Evolutionary conservation across 2,113 vertebrate genomes (phyloP).

Genomic region (Chascanopsetta lugubris): DNA sequence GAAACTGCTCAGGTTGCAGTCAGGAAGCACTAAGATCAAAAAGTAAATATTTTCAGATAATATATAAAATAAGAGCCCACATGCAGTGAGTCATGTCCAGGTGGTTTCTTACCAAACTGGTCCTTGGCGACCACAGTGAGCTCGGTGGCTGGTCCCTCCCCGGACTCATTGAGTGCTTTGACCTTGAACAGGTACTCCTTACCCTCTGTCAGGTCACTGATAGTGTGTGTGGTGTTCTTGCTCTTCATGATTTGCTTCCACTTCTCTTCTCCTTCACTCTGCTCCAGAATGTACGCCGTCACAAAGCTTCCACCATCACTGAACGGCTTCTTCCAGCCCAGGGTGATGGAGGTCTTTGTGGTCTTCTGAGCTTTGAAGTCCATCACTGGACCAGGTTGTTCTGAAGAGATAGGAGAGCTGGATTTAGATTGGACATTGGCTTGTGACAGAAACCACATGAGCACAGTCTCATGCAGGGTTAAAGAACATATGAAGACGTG

Average conservation of each 20-base stretch:
- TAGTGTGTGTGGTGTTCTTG: constrained; percentile 83
- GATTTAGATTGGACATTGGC: not conserved
- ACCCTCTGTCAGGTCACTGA: constrained; percentile 88
- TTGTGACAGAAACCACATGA: not conserved
- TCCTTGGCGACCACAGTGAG: constrained; percentile 89
- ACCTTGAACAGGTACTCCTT: constrained; percentile 93
- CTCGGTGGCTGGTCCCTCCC: constrained; percentile 91
- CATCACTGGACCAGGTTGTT: constrained; percentile 94
- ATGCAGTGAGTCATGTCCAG: too few species aligned
- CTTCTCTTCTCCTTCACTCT: constrained; percentile 86
- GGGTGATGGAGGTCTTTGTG: constrained; percentile 88
- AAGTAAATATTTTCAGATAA: not conserved
- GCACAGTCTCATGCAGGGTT: not conserved
- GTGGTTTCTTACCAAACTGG: constrained; percentile 87
- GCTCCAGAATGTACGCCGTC: constrained; percentile 89
- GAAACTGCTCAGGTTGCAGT: constrained; percentile 90
- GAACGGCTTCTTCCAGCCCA: constrained; percentile 94
- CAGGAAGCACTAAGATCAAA: constrained; percentile 84
- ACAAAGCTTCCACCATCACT: constrained; percentile 93
- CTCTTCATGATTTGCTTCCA: constrained; percentile 91
- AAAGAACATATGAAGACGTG: not conserved
- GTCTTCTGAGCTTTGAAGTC: constrained; percentile 88
- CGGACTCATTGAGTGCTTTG: constrained; percentile 92
- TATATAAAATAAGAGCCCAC: too few species aligned
- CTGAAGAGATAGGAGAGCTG: constrained; percentile 70